A percentile compares a stretch with the other conserved stretches of the same genome.
Evolutionary conservation across 2,888 invertebrate species (phyloP).

Genomic region (Bombyx huttoni): DNA sequence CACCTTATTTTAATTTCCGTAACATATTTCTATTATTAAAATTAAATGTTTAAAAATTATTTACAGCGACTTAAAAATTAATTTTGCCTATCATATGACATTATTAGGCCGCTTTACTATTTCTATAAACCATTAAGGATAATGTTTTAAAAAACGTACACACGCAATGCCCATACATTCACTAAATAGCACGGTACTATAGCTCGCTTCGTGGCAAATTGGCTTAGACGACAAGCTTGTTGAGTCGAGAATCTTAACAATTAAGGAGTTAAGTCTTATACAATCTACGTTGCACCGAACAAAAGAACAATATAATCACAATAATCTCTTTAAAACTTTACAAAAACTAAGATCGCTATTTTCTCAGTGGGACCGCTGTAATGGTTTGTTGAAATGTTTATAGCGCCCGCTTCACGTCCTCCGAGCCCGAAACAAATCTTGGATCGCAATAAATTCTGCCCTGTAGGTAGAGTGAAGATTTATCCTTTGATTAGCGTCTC

Average conservation of each 20-base stretch:
- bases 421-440: conserved; percentile 46
- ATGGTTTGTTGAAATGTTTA: conserved; percentile 59
- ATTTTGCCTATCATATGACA: no score
- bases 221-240: conserved; percentile 5
- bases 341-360: conserved; percentile 42
- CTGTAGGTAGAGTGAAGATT: conserved; percentile 34
- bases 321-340: conserved; percentile 47
- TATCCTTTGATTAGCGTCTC: conserved; percentile 52
- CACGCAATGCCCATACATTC: no score
- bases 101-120: no score
- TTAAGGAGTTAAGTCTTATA: conserved; percentile 10
- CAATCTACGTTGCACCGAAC: conserved; percentile 18
- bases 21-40: no score
- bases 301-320: conserved; percentile 30
- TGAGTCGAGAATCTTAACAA: not conserved
- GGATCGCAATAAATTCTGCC: conserved; percentile 46
- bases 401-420: conserved; percentile 37
- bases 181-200: not conserved
- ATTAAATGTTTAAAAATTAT: no score
- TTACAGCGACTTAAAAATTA: no score
- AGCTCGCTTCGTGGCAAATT: not conserved
- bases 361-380: conserved; percentile 39
- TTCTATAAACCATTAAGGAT: no score
- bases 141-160: no score
- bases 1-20: no score